A percentile compares a stretch with the other conserved stretches of the same genome.
phyloP scores from a whole-genome alignment of 1,140 invertebrate species.

The Drosophila bifasciata region DNA sequence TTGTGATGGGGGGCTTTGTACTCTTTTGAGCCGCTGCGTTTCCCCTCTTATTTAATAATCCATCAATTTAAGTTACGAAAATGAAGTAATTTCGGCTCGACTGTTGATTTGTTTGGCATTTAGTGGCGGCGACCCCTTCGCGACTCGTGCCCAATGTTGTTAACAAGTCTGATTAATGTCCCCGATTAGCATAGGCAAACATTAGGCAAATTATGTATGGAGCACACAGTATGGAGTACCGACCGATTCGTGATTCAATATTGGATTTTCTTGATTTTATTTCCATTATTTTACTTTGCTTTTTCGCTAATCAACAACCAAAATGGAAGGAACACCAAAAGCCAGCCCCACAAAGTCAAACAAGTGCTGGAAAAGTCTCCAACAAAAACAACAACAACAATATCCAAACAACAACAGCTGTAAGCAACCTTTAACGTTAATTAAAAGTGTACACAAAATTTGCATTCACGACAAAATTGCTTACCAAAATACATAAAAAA shows the following conservation, averaged over 20 bases:
- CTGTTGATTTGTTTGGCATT: conserved; percentile 47
- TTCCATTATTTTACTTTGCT: conserved; percentile 40
- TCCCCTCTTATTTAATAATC: conserved; percentile 59
- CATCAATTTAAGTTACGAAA: conserved; percentile 70
- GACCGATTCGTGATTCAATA: conserved; percentile 67
- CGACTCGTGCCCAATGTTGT: conserved; percentile 66
- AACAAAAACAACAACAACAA: conserved; percentile 33
- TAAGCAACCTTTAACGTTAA: conserved; percentile 66
- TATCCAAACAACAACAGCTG: conserved; percentile 34
- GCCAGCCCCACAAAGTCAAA: conserved; percentile 39
- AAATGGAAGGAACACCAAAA: conserved; percentile 31
- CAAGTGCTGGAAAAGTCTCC: conserved; percentile 63
- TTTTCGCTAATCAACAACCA: conserved; percentile 50
- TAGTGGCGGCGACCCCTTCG: conserved; percentile 36
- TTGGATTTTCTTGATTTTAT: conserved; percentile 54
- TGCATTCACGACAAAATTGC: conserved; percentile 79
- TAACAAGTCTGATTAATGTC: conserved; percentile 76
- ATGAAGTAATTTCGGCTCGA: conserved; percentile 45
- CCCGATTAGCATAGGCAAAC: conserved; percentile 76
- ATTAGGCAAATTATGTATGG: conserved; percentile 71
- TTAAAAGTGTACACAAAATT: conserved; percentile 76
- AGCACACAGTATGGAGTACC: conserved; percentile 40
- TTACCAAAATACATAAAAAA: conserved; percentile 37
- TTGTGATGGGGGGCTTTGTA: conserved; percentile 36
- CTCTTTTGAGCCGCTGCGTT: conserved; percentile 36